phyloP scores from a whole-genome alignment of 2,797 vertebrate species.

The Brachyrhaphis roseni region DNA sequence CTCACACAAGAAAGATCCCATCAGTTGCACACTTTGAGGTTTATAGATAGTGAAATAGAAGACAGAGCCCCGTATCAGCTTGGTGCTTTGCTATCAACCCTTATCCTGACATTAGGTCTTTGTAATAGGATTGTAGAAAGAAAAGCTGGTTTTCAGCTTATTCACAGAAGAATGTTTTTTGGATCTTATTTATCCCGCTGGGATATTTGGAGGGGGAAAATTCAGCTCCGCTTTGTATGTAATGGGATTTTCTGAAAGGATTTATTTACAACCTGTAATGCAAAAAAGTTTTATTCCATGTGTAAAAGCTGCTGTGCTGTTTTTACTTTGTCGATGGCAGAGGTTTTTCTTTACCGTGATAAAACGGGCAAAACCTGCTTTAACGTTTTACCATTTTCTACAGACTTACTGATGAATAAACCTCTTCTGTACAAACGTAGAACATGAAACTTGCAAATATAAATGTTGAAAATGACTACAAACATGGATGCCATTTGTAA shows the following conservation, averaged over 20 bases:
- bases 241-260: slow-evolving; percentile 4
- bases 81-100: background rate
- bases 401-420: background rate
- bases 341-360: background rate
- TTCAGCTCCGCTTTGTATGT: background rate
- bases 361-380: background rate
- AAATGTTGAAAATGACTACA: background rate
- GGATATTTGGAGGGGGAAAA: background rate
- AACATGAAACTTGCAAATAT: background rate
- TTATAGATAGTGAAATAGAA: slow-evolving; percentile 18
- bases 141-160: background rate
- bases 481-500: too few relatives aligned
- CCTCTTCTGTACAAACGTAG: background rate
- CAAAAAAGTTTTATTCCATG: slow-evolving; percentile 1
- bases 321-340: background rate
- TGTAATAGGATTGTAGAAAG: slow-evolving; percentile 11
- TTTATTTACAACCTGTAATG: background rate
- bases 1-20: slow-evolving; percentile 13
- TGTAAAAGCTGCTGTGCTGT: background rate
- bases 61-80: slow-evolving; percentile 2
- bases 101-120: slow-evolving; percentile 18
- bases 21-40: slow-evolving; percentile 13
- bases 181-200: slow-evolving; percentile 5
- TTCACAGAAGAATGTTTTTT: background rate
- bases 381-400: background rate